Base-by-base conservation (phyloP, 2,113 vertebrate species). In the Hymenochirus boettgeri region DNA sequence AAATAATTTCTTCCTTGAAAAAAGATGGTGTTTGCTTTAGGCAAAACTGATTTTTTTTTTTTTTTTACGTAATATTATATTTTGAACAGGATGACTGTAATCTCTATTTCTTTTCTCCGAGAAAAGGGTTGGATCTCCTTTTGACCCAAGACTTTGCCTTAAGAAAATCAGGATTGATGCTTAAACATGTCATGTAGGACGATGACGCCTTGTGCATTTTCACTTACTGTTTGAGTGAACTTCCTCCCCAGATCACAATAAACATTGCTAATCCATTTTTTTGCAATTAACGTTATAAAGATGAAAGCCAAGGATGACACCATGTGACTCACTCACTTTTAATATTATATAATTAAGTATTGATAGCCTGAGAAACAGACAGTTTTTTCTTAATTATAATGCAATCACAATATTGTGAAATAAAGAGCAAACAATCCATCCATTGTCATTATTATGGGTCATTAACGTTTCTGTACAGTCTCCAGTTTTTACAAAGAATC, bases 11-110 rank as follows among this genome's bases (percentile, higher is more conserved):
- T 19, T 42, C 50, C 19, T 24, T 12, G 31, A 23, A 52, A 52
- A n/a, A 59, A 52, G 56, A 59, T 42, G 24, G 55, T 25, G 37
- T 59, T 59, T 29, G 46, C 64, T 59, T 21, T 18, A 27, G 64
- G 64, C 64, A 59, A 10, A 67, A 67, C 56, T 52, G 64, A 59
- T 58, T 51, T 67, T n/a, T n/a, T n/a, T n/a, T n/a, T n/a, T n/a
- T n/a, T n/a, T n/a, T 59, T 59, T 31, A 45, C 21, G 24, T 33
- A 52, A 42, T 67, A 66, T 66, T 42, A 29, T 29, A 53, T 59
- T 59, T 52, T 59, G 12, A 59, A 58, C 27, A 51, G 37, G 55
- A 52, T 52, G 46, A 59, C 33, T 67, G 26, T 39, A 64, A 29
- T 37, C 46, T 52, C 7, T 52, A 19, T 52, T 19, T 21, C 47